Evolutionary conservation across 2,888 invertebrate genomes (phyloP), one percentile per base, ranked within the genome.

Genomic region (Nomada fabriciana): DNA sequence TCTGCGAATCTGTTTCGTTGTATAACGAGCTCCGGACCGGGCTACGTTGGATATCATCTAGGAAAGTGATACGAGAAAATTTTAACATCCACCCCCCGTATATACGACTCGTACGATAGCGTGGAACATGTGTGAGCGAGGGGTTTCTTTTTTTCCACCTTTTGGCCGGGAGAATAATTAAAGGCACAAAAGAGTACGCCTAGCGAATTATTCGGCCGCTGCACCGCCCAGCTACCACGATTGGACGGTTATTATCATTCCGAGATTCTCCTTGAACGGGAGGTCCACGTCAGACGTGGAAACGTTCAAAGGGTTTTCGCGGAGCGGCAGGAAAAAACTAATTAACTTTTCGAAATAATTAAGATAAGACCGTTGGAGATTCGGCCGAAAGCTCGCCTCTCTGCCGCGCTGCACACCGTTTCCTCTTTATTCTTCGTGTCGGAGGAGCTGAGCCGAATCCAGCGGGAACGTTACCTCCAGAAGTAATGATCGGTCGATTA

Each of bases 271-370:
- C 90, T 89, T 89, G 84, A 87, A 88, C 89, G 81, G 84, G 82
- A 82, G 86, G 89, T 87, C 90, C 89, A 90, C 86, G 89, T 90
- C 89, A 88, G 90, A 88, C 86, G 86, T 85, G 88, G 85, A 89
- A 86, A 90, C 86, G 88, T 88, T 91, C 91, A 91, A 91, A 91
- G 91, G 90, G 89, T 87, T 89, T 84, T 76, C 76, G 77, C 80
- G 84, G 75, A 67, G 83, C 83, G 86, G 82, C 89, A 91, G 90
- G 91, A 91, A 92, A 92, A 92, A 92, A 91, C 89, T 91, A 92
- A 92, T 92, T 92, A 92, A 92, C 92, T 92, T 92, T 91, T 90
- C 90, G 88, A 90, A 92, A 92, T 92, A 92, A 92, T 92, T 92
- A 92, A 92, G 92, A 92, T 92, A 92, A 92, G 91, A 90, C 90